Base-by-base conservation (phyloP, 2,888 invertebrate species). In the Vandiemenella viatica region DNA sequence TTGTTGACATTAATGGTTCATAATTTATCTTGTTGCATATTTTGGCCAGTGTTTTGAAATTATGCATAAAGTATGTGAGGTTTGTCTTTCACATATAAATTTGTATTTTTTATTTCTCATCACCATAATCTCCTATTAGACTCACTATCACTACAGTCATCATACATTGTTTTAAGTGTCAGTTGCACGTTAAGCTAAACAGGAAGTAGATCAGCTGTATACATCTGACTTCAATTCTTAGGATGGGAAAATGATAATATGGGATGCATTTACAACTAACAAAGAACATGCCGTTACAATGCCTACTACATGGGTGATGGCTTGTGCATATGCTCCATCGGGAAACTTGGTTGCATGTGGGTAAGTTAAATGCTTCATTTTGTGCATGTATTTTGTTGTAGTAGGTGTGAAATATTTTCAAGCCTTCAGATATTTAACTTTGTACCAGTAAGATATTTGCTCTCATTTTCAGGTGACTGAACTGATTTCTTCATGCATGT, bases 241-340 rank as follows among this genome's bases (percentile, higher is more conserved):
- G 89, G 95, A 96, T 75, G 96, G 95, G 50, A 95, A 93, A 72
- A 84, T 96, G 78, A 87, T 96, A 59, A 89, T 96, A 60, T 96
- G 96, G 96, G 96, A 96, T 74, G 95, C 92, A 55, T 95, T 93
- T 71, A 91, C 93, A 23, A 91, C 91, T 56, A 91, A 91, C 66
- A 93, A 93, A 75, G 95, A 96, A 71, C 87, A 89, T 70, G 91
- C 92, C 15, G 84, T 96, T 56, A 83, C 92, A 48, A 93, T 91
- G 91, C 91, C 93, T 53, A 92, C 93, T 55, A 95, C 93, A 17
- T 96, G 95, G 87, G 91, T 95, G 53, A 92, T 96, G 90, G 91
- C 95, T 26, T 95, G 95, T 70, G 91, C 95, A 22, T 96, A 92
- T 70, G 92, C 93, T 46, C 95, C 95, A 41, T 88, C 90, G 50